Evolutionary conservation across 2,888 invertebrate species (phyloP).

Genomic region (Sarcophaga variegata): DNA sequence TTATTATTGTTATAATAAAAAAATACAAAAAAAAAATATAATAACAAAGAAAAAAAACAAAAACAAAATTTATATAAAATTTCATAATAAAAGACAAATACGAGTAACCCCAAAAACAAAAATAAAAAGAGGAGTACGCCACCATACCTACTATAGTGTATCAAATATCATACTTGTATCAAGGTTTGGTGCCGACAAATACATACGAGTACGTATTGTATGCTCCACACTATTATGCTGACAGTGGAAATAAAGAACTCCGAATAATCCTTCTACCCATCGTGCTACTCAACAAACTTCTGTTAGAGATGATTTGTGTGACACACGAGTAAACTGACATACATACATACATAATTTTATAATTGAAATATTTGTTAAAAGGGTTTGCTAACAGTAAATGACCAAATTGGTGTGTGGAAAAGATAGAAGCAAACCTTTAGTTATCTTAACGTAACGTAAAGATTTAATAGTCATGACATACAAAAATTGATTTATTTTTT

Average conservation of each 20-base stretch:
- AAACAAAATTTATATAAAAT: constrained; percentile 27
- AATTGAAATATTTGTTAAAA: constrained; percentile 16
- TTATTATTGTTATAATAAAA: constrained; percentile 42
- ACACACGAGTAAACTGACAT: not conserved
- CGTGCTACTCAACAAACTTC: not conserved
- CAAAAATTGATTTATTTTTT: constrained; percentile 18
- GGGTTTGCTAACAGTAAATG: not conserved
- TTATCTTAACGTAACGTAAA: not conserved
- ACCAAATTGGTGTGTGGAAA: not conserved
- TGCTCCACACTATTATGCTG: not conserved
- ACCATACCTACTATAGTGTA: not conserved
- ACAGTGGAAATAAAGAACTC: not conserved
- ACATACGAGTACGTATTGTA: not conserved
- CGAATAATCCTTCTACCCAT: not conserved
- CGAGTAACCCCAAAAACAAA: not conserved
- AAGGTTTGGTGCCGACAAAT: constrained; percentile 18
- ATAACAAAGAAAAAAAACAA: not conserved
- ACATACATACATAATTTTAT: not conserved
- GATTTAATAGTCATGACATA: not conserved
- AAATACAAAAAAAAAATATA: constrained; percentile 6
- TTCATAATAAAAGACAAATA: constrained; percentile 34
- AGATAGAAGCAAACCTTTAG: not conserved
- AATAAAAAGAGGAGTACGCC: not conserved
- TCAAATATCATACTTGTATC: not conserved
- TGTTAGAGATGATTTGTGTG: constrained; percentile 44